Conservation (phyloP, 2,113 vertebrate genomes). For the Anthoscopus minutus region DNA sequence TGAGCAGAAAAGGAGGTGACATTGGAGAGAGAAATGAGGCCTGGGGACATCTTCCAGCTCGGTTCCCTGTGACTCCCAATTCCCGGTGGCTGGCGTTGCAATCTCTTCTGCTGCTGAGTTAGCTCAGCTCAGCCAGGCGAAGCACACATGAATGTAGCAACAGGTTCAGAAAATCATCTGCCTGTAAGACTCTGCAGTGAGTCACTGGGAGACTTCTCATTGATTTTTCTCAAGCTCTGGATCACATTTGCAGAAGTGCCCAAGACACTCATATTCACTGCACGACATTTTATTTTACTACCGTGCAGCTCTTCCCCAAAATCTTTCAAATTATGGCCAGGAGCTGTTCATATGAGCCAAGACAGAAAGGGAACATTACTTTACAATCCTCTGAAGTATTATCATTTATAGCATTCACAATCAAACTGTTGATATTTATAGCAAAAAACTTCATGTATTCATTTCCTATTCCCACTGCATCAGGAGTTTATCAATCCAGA, state of each 20-base stretch:
- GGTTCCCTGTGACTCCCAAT: neutral
- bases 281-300: neutral
- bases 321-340: neutral
- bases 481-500: conserved; percentile 3
- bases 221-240: neutral
- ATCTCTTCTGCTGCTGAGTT: neutral
- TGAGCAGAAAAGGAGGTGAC: conserved; percentile 13
- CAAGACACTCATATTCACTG: neutral
- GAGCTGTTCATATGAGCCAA: neutral
- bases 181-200: neutral
- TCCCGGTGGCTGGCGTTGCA: fast-evolving
- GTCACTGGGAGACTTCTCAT: neutral
- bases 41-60: neutral
- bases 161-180: neutral
- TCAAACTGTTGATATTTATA: conserved; percentile 43
- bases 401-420: conserved; percentile 18
- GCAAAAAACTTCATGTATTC: neutral
- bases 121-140: neutral
- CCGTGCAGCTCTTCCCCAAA: neutral
- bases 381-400: conserved; percentile 11
- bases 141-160: neutral
- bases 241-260: neutral
- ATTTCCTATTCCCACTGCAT: conserved; percentile 22
- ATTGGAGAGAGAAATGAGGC: neutral
- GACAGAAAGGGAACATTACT: conserved; percentile 17